Percentiles rank a stretch among this genome's conserved stretches.
phyloP scores from a whole-genome alignment of 2,113 vertebrate genomes.

The Hypocryptadius cinnamomeus region DNA sequence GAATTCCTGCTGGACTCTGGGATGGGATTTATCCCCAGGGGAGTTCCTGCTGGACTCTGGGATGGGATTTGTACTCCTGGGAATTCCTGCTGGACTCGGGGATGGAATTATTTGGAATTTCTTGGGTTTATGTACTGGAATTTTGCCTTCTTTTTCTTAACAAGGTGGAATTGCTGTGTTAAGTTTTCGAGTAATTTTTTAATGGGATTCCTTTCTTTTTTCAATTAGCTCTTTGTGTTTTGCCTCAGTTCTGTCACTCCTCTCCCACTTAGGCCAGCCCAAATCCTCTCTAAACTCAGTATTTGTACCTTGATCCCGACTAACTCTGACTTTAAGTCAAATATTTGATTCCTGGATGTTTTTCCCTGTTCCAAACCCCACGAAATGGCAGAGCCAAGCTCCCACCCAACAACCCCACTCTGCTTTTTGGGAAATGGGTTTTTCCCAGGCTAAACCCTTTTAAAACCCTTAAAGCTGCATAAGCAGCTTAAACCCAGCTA shows the following conservation, averaged over 20 bases:
- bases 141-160: not conserved
- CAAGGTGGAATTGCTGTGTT: not conserved
- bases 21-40: not conserved
- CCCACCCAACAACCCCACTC: not conserved
- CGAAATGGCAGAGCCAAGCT: not conserved
- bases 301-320: not conserved
- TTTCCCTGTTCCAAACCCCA: fast-evolving
- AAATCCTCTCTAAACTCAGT: not conserved
- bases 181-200: not conserved
- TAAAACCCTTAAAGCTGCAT: conserved; percentile 51
- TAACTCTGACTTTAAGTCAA: not conserved
- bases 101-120: not conserved
- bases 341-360: not conserved
- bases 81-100: not conserved
- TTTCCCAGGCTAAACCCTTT: conserved; percentile 42
- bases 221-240: not conserved
- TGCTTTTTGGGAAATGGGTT: conserved; percentile 4
- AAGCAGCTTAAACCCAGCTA: conserved; percentile 54
- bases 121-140: not conserved
- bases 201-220: too few relatives aligned
- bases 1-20: not conserved
- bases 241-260: not conserved
- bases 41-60: not conserved
- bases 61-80: not conserved
- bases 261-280: not conserved